Conservation (phyloP, 2,888 invertebrate genomes). For the Scaptomyza reducta region DNA sequence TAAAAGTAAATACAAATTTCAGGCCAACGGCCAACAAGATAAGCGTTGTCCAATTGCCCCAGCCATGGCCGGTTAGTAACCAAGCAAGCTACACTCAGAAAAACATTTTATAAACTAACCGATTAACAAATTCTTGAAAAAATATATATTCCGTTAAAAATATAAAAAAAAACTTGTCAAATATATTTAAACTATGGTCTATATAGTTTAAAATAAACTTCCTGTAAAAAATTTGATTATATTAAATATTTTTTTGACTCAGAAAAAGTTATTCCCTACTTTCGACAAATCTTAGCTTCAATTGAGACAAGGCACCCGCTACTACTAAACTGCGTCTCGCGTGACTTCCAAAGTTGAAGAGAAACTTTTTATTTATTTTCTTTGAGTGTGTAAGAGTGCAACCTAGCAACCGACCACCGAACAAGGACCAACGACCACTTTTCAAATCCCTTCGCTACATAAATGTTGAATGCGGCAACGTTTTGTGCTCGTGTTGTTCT, state of each 20-base stretch:
- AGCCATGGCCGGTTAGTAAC: constrained; percentile 8
- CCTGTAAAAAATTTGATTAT: too few species aligned
- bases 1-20: constrained; percentile 67
- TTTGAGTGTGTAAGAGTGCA: not conserved
- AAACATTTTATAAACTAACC: not conserved
- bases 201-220: too few species aligned
- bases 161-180: too few species aligned
- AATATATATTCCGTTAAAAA: too few species aligned
- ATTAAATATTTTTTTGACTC: too few species aligned
- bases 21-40: constrained; percentile 58
- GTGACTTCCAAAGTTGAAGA: too few species aligned
- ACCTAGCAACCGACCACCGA: constrained; percentile 21
- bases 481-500: constrained; percentile 61
- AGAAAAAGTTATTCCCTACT: too few species aligned
- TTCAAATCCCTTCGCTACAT: constrained; percentile 49
- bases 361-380: not conserved
- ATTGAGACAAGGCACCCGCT: too few species aligned
- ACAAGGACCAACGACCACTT: constrained; percentile 34
- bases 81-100: not conserved
- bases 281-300: too few species aligned
- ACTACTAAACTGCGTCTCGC: too few species aligned
- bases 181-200: too few species aligned
- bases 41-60: constrained; percentile 51
- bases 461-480: constrained; percentile 52
- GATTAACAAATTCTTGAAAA: too few species aligned